Evolutionary conservation across 2,888 invertebrate species (phyloP).

Genomic region (Drosophila borborema): DNA sequence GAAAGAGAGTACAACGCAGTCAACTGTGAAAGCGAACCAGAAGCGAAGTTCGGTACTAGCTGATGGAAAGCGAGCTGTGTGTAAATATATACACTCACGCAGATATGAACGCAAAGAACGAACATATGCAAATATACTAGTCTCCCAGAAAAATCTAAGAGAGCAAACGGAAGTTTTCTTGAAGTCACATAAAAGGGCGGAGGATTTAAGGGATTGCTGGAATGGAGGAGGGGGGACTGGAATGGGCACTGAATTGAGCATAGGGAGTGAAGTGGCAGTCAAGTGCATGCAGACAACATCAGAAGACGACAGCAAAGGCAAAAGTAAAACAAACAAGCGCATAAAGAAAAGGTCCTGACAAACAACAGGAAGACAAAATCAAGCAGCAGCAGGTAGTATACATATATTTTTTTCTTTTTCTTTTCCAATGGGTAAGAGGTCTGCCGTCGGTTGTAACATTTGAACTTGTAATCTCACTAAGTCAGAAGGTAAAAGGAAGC

Average conservation of each 20-base stretch:
- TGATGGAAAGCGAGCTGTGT: background rate
- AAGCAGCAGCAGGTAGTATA: slow-evolving; percentile 52
- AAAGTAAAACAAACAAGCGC: slow-evolving; percentile 59
- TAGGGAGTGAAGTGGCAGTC: slow-evolving; percentile 59
- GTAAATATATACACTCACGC: slow-evolving; percentile 12
- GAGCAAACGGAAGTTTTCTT: slow-evolving; percentile 71
- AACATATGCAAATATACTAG: slow-evolving; percentile 61
- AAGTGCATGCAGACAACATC: slow-evolving; percentile 52
- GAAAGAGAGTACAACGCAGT: slow-evolving; percentile 13
- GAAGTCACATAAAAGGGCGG: slow-evolving; percentile 35
- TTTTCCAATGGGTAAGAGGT: slow-evolving; percentile 14
- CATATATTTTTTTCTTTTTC: no score
- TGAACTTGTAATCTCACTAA: slow-evolving; percentile 60
- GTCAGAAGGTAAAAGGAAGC: slow-evolving; percentile 57
- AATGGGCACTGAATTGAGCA: slow-evolving; percentile 12
- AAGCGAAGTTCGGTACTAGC: background rate
- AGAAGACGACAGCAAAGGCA: slow-evolving; percentile 38
- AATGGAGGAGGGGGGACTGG: background rate
- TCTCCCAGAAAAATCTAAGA: slow-evolving; percentile 51
- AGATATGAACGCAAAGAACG: background rate
- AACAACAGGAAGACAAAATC: slow-evolving; percentile 65
- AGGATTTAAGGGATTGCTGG: background rate
- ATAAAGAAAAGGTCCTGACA: slow-evolving; percentile 57
- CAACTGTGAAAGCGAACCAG: slow-evolving; percentile 35
- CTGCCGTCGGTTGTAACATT: slow-evolving; percentile 30